Evolutionary conservation across 2,888 invertebrate genomes (phyloP), one percentile per base, ranked within the genome.

Genomic region (Adineta ricciae): DNA sequence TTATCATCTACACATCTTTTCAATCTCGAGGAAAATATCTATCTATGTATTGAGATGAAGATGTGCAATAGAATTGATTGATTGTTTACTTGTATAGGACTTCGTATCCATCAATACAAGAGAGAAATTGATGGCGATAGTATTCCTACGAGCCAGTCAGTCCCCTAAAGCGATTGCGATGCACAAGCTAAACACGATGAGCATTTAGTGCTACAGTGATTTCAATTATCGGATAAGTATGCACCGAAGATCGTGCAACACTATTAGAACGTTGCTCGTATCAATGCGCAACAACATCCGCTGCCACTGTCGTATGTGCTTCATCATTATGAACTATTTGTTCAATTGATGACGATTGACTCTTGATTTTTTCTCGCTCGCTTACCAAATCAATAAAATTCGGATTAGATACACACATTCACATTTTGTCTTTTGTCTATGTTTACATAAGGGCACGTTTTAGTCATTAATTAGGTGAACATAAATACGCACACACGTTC

Each of bases 141-240:
- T 64, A 19, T 3, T 64, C 9, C 32, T 64, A 64, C 32, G 14
- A 64, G 64, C 19, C 32, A 32, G 64, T 64, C 32, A 64, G 64
- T 64, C 11, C 27, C 64, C 32, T 64, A 19, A 27, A 64, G 64
- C 64, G 32, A 64, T 64, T 64, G 27, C 32, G 64, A 52, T 52
- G 32, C 64, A 64, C 32, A 64, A 64, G 64, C 32, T 32, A 36
- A 64, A 64, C 64, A 64, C 32, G 64, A 64, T 64, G 64, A 64
- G 36, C 64, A 36, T 64, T 64, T 64, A 64, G 64, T 64, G 64
- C 64, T 32, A 36, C 64, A 64, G 64, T 64, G 64, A 64, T 64
- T 64, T 64, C 64, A 64, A 64, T 64, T 64, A 64, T 64, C 32
- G 64, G 64, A 64, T 64, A 64, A 64, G 64, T 64, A 64, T 64